Evolutionary conservation across 2,113 vertebrate species (phyloP), one percentile per base, ranked within the genome.

Genomic region (Galeopterus variegatus): DNA sequence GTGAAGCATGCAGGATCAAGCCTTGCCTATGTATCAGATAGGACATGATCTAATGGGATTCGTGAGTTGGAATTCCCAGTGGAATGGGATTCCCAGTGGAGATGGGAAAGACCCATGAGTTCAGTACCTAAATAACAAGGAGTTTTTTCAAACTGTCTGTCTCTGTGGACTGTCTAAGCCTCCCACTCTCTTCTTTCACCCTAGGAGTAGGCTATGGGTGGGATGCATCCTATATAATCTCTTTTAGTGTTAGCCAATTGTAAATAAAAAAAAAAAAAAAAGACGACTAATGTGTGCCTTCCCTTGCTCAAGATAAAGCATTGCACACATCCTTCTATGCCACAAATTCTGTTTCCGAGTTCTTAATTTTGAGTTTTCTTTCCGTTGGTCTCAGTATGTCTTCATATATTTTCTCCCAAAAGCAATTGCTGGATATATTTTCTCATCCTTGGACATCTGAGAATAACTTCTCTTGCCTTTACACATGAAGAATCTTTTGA

Each of bases 311-410:
- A 58, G 45, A 36, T 75, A 48, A 58, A 75, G 50, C 48, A 48
- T 89, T 82, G 31, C 48, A 89, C 48, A 89, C 15, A 73, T 73
- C 12, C 58, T 73, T 23, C n/a, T 48, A n/a, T 48, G 48, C 12
- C 18, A 75, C 11, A 48, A 48, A 12, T 65, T 80, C 85, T 62
- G 54, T 73, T 65, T 73, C 65, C 11, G 7, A 65, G 14, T 82
- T 73, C 93, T 88, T 89, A 73, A 81, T 41, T 73, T 82, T 89
- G 77, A 65, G n/a, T 83, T 94, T 88, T 82, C 56, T 94, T 73
- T 73, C 56, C 64, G 26, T 87, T 65, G 58, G 19, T 7, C 24
- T 73, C 73, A 81, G n/a, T 54, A 73, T 52, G 28, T 64, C 10
- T 72, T 85, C 60, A 54, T 54, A 52, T 64, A 54, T 82, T 75